Percentiles rank a stretch among this genome's conserved stretches.
phyloP scores from a whole-genome alignment of 2,888 invertebrate genomes.

The Leistus spinibarbis region DNA sequence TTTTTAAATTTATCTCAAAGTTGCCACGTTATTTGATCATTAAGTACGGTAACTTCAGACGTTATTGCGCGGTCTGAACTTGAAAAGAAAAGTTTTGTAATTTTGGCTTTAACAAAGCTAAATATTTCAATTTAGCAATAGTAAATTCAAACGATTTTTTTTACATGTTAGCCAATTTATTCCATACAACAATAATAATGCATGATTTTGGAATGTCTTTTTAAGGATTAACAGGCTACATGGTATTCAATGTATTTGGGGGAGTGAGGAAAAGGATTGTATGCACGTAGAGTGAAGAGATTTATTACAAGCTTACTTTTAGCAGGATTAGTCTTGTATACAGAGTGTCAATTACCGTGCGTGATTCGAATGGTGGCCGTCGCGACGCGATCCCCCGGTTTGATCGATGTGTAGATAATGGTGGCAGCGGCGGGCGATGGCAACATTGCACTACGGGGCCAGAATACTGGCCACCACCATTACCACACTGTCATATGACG shows the following conservation, averaged over 20 bases:
- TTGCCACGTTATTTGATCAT: no score
- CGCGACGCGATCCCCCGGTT: background rate
- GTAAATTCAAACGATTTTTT: no score
- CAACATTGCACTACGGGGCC: background rate
- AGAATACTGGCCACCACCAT: background rate
- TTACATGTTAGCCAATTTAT: no score
- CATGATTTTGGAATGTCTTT: no score
- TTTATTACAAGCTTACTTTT: conserved; percentile 28
- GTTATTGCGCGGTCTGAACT: no score
- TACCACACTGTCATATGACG: background rate
- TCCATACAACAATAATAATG: no score
- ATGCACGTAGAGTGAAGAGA: background rate
- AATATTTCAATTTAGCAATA: no score
- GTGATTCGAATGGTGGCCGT: conserved; percentile 14
- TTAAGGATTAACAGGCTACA: background rate
- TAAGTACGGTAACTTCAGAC: no score
- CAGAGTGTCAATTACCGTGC: conserved; percentile 26
- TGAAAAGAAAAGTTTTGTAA: no score
- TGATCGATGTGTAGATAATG: conserved; percentile 25
- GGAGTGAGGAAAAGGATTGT: conserved; percentile 1
- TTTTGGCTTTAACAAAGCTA: no score
- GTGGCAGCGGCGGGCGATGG: background rate
- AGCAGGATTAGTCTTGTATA: conserved; percentile 26
- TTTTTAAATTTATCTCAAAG: no score
- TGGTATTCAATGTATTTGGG: background rate